Percentiles rank a stretch among this genome's conserved stretches.
These are phyloP conservation scores for Drosophila koepferae DNA, from an alignment of 2,888 invertebrate species.

Conservation along the genomic window DNA sequence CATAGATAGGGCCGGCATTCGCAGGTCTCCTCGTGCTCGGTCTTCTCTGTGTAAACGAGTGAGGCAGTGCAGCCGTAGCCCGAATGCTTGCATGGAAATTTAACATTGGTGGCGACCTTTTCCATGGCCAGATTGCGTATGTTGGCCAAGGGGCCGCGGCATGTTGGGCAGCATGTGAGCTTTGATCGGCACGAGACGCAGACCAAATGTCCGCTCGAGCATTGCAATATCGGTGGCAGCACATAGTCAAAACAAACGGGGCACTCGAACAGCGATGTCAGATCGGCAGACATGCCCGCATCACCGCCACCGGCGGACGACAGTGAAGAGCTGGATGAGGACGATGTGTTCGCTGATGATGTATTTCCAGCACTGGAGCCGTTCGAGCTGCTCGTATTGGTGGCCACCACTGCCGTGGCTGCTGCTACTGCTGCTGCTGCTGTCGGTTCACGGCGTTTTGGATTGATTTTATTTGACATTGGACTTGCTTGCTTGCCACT, in stretches of 20 bases:
- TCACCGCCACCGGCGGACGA: constrained; percentile 85
- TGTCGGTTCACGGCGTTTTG: constrained; percentile 84
- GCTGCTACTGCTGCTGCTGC: constrained; percentile 69
- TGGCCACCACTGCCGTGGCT: constrained; percentile 74
- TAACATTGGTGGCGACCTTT: constrained; percentile 98
- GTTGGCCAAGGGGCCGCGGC: constrained; percentile 97
- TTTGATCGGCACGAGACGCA: constrained; percentile 99
- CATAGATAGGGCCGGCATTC: constrained; percentile 99
- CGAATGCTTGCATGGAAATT: constrained; percentile 99
- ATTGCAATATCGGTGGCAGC: constrained; percentile 98
- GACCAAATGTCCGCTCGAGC: constrained; percentile 99
- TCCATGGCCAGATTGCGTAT: constrained; percentile 99
- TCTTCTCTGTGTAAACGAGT: constrained; percentile 97
- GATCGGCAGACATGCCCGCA: constrained; percentile 91
- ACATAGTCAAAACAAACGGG: constrained; percentile 99
- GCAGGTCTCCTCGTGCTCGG: constrained; percentile 99
- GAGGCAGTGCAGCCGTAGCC: constrained; percentile 97
- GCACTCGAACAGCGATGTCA: constrained; percentile 96
- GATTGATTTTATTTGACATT: constrained; percentile 85
- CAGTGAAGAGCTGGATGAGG: constrained; percentile 85
- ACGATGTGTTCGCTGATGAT: constrained; percentile 84
- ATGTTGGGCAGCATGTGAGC: constrained; percentile 98
- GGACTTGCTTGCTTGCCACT: constrained; percentile 54
- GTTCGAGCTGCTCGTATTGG: constrained; percentile 70
- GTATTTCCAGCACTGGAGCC: constrained; percentile 79